Conservation (phyloP, 2,888 invertebrate genomes). For the Amphimallon solstitiale region DNA sequence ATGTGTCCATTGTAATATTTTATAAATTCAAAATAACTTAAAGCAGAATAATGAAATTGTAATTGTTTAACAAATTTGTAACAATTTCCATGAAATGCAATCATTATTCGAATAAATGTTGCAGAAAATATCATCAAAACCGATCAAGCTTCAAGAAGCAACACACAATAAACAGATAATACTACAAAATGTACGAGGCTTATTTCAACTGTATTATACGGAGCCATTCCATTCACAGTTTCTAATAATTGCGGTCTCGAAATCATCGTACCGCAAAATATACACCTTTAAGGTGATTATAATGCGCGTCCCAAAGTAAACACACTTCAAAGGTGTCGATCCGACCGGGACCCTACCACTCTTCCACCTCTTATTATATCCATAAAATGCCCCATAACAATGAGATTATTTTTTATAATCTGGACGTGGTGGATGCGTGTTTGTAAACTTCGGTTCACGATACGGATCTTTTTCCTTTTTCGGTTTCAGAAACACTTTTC, state of each 20-base stretch:
- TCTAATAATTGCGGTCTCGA: constrained; percentile 5
- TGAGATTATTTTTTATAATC: constrained; percentile 35
- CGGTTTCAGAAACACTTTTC: constrained; percentile 10
- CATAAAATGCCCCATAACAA: constrained; percentile 17
- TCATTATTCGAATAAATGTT: too few species aligned
- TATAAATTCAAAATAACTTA: too few species aligned
- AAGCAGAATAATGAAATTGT: too few species aligned
- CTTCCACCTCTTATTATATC: neutral
- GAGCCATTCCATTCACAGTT: neutral
- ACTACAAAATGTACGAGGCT: too few species aligned
- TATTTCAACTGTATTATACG: neutral
- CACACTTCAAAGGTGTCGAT: constrained; percentile 33
- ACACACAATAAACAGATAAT: too few species aligned
- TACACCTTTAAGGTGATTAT: neutral
- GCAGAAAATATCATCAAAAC: too few species aligned
- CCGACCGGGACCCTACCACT: neutral
- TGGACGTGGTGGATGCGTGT: neutral
- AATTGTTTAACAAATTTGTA: too few species aligned
- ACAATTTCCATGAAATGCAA: too few species aligned
- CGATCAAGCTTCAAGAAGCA: too few species aligned
- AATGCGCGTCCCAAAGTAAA: constrained; percentile 15
- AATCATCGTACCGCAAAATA: constrained; percentile 26
- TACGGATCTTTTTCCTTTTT: constrained; percentile 18
- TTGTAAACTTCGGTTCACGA: constrained; percentile 26
- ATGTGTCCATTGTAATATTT: too few species aligned